phyloP scores from a whole-genome alignment of 1,140 invertebrate species.

The Rhizoglyphus robini region DNA sequence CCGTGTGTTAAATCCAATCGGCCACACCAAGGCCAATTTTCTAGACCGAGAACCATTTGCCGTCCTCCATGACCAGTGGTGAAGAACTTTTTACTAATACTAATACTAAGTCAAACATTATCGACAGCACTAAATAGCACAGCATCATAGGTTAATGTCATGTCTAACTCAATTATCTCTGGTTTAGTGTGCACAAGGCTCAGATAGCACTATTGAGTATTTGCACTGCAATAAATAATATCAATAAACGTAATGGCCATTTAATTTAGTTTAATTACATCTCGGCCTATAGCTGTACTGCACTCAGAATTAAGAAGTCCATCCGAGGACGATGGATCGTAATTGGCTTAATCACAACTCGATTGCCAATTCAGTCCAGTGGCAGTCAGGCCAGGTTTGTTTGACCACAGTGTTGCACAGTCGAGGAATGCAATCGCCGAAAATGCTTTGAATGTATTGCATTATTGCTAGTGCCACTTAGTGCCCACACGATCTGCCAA shows the following conservation, averaged over 20 bases:
- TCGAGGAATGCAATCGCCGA: no score
- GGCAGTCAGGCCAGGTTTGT: neutral
- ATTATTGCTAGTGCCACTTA: no score
- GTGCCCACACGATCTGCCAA: no score
- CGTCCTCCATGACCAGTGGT: no score
- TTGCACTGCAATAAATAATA: neutral
- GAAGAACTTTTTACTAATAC: no score
- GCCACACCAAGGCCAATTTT: neutral
- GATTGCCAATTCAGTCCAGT: neutral
- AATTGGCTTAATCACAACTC: conserved; percentile 13
- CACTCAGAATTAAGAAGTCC: no score
- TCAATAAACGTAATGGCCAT: conserved; percentile 8
- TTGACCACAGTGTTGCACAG: neutral
- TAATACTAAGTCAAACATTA: neutral
- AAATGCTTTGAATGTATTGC: no score
- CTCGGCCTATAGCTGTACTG: no score
- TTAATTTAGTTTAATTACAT: conserved; percentile 13
- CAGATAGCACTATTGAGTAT: neutral
- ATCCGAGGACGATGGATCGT: no score
- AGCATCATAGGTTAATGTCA: neutral
- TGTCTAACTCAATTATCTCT: conserved; percentile 10
- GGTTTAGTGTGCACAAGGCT: neutral
- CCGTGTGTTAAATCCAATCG: neutral
- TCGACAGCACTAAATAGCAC: neutral
- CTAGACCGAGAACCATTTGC: neutral